These are phyloP conservation scores for Heterochromis multidens DNA, from an alignment of 2,113 vertebrate genomes.

Conservation along the genomic window DNA sequence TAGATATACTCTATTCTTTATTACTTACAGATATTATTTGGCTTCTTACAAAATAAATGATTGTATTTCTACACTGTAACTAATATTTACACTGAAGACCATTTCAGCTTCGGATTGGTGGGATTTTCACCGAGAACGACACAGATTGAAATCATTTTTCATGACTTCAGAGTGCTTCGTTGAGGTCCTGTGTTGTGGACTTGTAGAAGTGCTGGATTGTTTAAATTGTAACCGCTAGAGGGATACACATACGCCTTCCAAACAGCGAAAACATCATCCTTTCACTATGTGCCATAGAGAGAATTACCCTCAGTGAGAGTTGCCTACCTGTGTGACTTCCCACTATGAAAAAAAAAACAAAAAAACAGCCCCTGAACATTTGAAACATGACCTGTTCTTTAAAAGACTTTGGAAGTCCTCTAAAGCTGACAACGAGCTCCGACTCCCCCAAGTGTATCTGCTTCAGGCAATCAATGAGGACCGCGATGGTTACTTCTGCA, in stretches of 20 bases:
- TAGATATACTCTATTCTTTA: background rate
- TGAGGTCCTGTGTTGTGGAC: constrained; percentile 13
- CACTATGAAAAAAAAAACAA: constrained; percentile 58
- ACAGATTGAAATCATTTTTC: background rate
- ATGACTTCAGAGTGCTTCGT: background rate
- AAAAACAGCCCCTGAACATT: constrained; percentile 57
- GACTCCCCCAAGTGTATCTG: constrained; percentile 67
- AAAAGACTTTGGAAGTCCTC: constrained; percentile 72
- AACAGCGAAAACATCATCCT: constrained; percentile 77
- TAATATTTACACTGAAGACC: background rate
- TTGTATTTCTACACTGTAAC: background rate
- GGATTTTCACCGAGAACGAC: background rate
- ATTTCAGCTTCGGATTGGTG: background rate
- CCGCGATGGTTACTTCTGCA: constrained; percentile 70
- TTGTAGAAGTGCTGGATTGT: constrained; percentile 61
- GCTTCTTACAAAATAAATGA: background rate
- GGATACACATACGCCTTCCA: constrained; percentile 87
- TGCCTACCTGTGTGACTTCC: constrained; percentile 87
- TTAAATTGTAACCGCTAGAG: constrained; percentile 90
- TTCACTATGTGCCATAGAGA: constrained; percentile 78
- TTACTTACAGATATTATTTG: background rate
- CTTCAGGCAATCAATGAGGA: constrained; percentile 75
- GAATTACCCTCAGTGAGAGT: constrained; percentile 76
- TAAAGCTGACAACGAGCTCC: constrained; percentile 64
- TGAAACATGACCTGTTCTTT: constrained; percentile 78